Conservation (phyloP, 2,888 invertebrate species). For the Gandaritis pyraliata region DNA sequence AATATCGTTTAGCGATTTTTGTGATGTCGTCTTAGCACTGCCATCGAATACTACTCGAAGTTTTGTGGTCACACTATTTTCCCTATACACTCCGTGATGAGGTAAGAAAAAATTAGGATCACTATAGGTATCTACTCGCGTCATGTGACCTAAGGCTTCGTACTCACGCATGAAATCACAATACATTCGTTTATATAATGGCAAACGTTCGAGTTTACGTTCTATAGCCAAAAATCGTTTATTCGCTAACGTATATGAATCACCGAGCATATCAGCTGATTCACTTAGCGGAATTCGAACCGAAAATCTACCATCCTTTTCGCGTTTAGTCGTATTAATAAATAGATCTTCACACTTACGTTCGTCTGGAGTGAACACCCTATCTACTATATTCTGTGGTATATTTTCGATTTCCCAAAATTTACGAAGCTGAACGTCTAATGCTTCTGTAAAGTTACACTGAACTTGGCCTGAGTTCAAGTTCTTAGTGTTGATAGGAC, state of each 20-base stretch:
- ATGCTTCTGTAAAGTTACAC: constrained; percentile 4
- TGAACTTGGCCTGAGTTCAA: not conserved
- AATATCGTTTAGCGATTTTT: constrained; percentile 10
- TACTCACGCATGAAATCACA: constrained; percentile 29
- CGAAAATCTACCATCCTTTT: constrained; percentile 8
- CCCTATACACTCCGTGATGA: constrained; percentile 24
- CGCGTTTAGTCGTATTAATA: constrained; percentile 6
- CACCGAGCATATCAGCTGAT: constrained; percentile 8
- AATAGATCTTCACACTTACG: constrained; percentile 11
- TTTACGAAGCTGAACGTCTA: not conserved
- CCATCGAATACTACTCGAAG: constrained; percentile 26
- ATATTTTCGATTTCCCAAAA: constrained; percentile 13
- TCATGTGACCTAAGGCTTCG: constrained; percentile 25
- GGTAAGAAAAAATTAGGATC: constrained; percentile 2
- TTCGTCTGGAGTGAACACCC: constrained; percentile 3
- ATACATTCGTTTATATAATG: constrained; percentile 16
- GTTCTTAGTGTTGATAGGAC: constrained; percentile 3
- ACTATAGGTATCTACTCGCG: constrained; percentile 1
- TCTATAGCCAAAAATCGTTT: constrained; percentile 13
- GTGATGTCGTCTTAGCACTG: constrained; percentile 8
- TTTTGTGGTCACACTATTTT: constrained; percentile 22
- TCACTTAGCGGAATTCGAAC: constrained; percentile 11
- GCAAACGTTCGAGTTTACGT: constrained; percentile 5
- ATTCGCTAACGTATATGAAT: constrained; percentile 3
- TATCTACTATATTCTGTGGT: constrained; percentile 5